Evolutionary conservation across 2,797 vertebrate genomes (phyloP).

Genomic region (Xyrichtys novacula): DNA sequence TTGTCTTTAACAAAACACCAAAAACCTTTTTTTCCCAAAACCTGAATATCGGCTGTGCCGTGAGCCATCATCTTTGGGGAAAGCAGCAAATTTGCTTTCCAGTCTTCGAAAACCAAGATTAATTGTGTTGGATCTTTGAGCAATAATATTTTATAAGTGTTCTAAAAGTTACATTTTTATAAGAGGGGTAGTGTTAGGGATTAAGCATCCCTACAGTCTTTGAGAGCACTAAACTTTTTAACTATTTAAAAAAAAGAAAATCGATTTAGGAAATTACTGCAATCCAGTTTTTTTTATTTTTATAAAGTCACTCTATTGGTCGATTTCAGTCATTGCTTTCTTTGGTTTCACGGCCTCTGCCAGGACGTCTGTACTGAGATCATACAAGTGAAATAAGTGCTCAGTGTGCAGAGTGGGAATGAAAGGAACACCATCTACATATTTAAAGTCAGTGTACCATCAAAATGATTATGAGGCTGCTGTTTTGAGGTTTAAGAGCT

Average conservation of each 20-base stretch:
- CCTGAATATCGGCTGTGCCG: not conserved
- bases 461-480: not conserved
- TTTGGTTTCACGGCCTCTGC: not conserved
- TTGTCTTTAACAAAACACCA: not conserved
- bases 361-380: not conserved
- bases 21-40: not conserved
- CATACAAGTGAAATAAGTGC: not conserved
- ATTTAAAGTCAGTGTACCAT: slow-evolving; percentile 6
- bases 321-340: not conserved
- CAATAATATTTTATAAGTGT: not conserved
- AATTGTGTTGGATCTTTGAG: not conserved
- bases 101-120: not conserved
- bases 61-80: not conserved
- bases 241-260: not conserved
- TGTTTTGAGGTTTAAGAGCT: not conserved
- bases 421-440: not conserved
- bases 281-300: not conserved
- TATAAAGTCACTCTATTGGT: not conserved
- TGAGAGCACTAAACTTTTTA: not conserved
- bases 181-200: not conserved
- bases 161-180: not conserved
- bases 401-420: not conserved
- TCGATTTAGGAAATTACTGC: not conserved
- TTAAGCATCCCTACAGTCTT: not conserved
- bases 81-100: not conserved